Evolutionary conservation across 2,888 invertebrate genomes (phyloP), one percentile per base, ranked within the genome.

Genomic region (Liopterus haemorrhoidalis): DNA sequence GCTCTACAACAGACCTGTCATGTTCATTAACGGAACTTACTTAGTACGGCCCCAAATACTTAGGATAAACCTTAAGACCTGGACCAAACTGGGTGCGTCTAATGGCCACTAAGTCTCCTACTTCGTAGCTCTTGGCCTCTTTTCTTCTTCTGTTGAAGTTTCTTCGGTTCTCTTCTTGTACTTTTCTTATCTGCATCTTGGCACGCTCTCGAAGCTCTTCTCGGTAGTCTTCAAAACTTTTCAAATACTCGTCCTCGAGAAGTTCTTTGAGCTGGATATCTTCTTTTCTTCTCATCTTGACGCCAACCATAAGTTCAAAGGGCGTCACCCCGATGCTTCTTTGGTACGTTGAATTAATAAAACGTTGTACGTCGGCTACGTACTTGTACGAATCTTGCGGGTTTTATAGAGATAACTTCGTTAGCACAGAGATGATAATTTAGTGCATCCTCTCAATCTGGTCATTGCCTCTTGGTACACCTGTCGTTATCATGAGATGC

Each of bases 31-130:
- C n/a, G n/a, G n/a, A n/a, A n/a, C n/a, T 46, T 2, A 56, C 42
- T 31, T 49, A 32, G 28, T 56, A 55, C 4, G 54, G 53, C 2
- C 54, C 55, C 20, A 55, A 40, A 28, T 49, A 57, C n/a, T 54
- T 51, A 2, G 33, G 20, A 24, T 46, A 40, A n/a, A 54, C 36
- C 31, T 55, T 56, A 4, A 53, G 35, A 2, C 53, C 52, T 2
- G 55, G 32, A 5, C 53, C 55, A 22, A 49, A 52, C 12, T 55
- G 51, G 2, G 51, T 54, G 27, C 53, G 8, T 19, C 49, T 44
- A 4, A 55, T 52, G 5, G 50, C 50, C 3, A 55, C 48, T 1
- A 52, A 9, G 20, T 54, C 51, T 4, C 49, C 49, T 11, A 30
- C 30, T 19, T 44, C 22, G 21, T 54, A 54, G 11, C 24, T 21